Evolutionary conservation across 2,888 invertebrate species (phyloP).

Genomic region (Lamellibrachia satsuma): DNA sequence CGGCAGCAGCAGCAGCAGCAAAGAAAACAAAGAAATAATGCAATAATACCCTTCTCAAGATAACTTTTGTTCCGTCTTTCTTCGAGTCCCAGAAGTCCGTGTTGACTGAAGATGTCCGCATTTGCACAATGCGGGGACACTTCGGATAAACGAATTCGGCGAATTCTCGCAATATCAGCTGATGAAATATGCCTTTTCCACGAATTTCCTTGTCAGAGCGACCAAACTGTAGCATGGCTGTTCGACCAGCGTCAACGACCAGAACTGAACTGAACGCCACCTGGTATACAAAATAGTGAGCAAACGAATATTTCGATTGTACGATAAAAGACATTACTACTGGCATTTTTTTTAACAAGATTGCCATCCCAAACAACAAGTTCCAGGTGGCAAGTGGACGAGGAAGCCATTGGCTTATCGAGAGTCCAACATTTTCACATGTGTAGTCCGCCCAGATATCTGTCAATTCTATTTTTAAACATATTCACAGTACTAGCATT

Average conservation of each 20-base stretch:
- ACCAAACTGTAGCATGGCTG: not conserved
- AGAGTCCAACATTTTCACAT: no score
- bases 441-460: no score
- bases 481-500: no score
- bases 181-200: not conserved
- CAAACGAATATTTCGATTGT: no score
- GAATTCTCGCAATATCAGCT: not conserved
- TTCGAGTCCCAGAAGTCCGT: not conserved
- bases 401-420: no score
- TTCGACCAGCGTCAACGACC: not conserved
- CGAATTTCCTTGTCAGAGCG: not conserved
- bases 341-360: no score
- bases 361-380: no score
- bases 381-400: no score
- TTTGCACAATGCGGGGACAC: not conserved
- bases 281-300: not conserved
- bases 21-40: not conserved
- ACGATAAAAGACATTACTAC: no score
- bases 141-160: not conserved
- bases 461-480: no score
- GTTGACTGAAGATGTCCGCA: not conserved
- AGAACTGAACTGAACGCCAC: not conserved
- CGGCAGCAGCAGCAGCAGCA: not conserved
- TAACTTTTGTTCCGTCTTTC: not conserved
- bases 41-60: not conserved